A percentile compares a stretch with the other conserved stretches of the same genome.
Evolutionary conservation across 2,113 vertebrate species (phyloP).

Genomic region (Centrocercus urophasianus): DNA sequence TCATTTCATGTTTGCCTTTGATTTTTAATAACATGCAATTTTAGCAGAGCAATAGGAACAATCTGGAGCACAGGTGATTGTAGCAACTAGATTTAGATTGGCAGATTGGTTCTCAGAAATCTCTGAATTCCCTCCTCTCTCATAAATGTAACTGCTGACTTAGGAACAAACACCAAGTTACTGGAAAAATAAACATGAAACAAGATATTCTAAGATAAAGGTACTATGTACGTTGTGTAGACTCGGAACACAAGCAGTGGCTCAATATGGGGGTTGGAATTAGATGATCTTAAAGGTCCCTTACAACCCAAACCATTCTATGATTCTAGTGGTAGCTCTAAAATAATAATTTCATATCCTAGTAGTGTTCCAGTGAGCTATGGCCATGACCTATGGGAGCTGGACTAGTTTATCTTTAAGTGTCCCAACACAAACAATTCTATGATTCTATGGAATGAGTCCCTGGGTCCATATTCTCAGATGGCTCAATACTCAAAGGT

Average conservation of each 20-base stretch:
- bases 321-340: neutral
- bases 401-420: too few species aligned
- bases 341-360: neutral
- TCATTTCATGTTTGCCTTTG: neutral
- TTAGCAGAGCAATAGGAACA: neutral
- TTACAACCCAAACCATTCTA: too few species aligned
- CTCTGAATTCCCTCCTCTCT: neutral
- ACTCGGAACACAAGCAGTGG: neutral
- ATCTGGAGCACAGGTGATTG: neutral
- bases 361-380: neutral
- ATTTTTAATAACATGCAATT: neutral
- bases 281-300: too few species aligned
- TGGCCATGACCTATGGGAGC: neutral
- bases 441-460: rapidly evolving
- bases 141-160: neutral
- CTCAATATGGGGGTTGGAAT: neutral
- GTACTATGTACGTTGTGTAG: neutral
- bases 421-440: too few species aligned
- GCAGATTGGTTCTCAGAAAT: neutral
- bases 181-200: neutral
- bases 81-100: neutral
- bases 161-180: neutral
- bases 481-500: neutral
- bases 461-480: neutral
- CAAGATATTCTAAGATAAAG: neutral